These are phyloP conservation scores for Lycodopsis pacificus DNA, from an alignment of 2,797 vertebrate genomes.

Conservation along the genomic window DNA sequence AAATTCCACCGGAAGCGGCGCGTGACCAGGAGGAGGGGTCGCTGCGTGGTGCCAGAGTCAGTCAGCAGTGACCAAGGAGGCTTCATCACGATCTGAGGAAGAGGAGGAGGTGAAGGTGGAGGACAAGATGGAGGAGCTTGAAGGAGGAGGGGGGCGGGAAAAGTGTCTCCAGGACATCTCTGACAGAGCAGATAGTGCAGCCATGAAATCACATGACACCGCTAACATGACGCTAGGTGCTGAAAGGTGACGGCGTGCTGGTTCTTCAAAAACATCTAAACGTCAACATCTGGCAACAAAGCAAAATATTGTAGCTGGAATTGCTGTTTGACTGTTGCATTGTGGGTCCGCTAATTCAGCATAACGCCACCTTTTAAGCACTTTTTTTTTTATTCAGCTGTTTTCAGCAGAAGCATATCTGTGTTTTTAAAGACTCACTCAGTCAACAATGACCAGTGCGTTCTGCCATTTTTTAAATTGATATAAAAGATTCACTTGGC, in stretches of 20 bases:
- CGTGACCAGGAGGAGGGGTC: slow-evolving; percentile 93
- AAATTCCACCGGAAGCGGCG: slow-evolving; percentile 97
- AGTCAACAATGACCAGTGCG: neutral
- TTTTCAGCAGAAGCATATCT: neutral
- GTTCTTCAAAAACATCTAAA: slow-evolving; percentile 15
- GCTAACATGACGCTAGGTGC: slow-evolving; percentile 13
- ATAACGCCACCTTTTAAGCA: slow-evolving; percentile 33
- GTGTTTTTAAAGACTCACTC: neutral
- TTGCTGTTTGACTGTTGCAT: slow-evolving; percentile 32
- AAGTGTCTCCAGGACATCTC: slow-evolving; percentile 13
- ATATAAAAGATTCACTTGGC: slow-evolving; percentile 4
- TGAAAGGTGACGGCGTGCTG: slow-evolving; percentile 41
- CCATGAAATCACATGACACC: slow-evolving; percentile 31
- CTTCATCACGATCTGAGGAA: slow-evolving; percentile 92
- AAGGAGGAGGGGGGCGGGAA: slow-evolving; percentile 18
- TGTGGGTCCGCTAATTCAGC: slow-evolving; percentile 35
- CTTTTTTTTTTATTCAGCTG: neutral
- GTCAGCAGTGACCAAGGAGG: slow-evolving; percentile 91
- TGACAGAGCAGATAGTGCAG: slow-evolving; percentile 31
- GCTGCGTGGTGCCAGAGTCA: slow-evolving; percentile 93
- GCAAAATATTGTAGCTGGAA: slow-evolving; percentile 1
- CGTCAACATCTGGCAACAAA: slow-evolving; percentile 10
- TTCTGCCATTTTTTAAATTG: slow-evolving; percentile 1
- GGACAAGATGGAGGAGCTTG: slow-evolving; percentile 64
- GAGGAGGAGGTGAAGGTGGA: slow-evolving; percentile 17